Base-by-base conservation (phyloP, 2,797 vertebrate genomes). In the Sebastes hopkinsi region DNA sequence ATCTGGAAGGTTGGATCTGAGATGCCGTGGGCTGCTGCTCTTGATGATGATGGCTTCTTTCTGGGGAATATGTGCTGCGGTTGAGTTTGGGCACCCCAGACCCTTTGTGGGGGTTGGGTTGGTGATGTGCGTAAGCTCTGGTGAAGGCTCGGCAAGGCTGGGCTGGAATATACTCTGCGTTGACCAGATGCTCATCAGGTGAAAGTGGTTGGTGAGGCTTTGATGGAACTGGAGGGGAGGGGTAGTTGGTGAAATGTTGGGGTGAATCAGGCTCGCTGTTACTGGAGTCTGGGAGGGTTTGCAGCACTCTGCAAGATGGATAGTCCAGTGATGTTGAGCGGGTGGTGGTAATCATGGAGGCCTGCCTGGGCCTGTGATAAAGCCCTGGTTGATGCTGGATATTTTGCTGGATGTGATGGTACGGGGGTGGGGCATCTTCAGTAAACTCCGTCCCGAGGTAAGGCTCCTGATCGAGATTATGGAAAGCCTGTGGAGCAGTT, bases 121-220 rank as follows among this genome's bases (percentile, higher is more conserved):
- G 87, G 60, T 87, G 87, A 38, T 93, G 90, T n/a, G 86, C 77
- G 6, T 89, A 91, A 8, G 90, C 81, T 80, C 90, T 91, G 23
- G 87, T 78, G 13, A 92, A 92, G 11, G 90, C 87, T 16, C 84
- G 83, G 68, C 93, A 92, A 3, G 94, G 92, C 52, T 96, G 95
- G 13, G 95, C 96, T 0, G 97, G 97, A 72, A 97, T 97, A 77
- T 97, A 97, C 75, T 97, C 96, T 1, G 96, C 96, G 22, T 93
- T 97, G 64, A 97, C 96, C 83, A 97, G 90, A 52, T 94, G 94
- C 52, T 96, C 95, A 5, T 95, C 94, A 3, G 87, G 83, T 2
- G 90, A 84, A 4, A 94, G 88, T 3, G 85, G 70, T 20, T 91
- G 82, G 6, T 75, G n/a, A 70, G 86, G 42, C 55, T 79, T 90